phyloP scores from a whole-genome alignment of 2,797 vertebrate species.

The Thaleichthys pacificus region DNA sequence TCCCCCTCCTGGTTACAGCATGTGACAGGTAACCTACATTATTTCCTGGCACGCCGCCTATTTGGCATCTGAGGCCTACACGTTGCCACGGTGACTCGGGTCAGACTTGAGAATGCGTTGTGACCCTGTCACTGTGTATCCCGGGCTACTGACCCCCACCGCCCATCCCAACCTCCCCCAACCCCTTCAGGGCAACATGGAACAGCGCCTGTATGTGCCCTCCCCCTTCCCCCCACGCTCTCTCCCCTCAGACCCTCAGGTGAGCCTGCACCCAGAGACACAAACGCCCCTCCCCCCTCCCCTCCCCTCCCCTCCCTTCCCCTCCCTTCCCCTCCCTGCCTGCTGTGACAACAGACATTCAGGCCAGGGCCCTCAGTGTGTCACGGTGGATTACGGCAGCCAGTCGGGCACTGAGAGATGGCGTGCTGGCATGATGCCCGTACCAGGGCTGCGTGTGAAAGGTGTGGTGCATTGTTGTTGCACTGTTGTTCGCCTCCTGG shows the following conservation, averaged over 20 bases:
- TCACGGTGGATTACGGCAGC: slow-evolving; percentile 5
- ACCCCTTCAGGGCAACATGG: background rate
- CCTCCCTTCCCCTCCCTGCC: background rate
- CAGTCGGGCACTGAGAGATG: background rate
- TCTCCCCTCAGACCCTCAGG: background rate
- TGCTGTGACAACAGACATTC: slow-evolving; percentile 14
- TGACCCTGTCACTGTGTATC: background rate
- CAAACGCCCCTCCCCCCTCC: too few species aligned
- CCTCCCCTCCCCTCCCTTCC: too few species aligned
- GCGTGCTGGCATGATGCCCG: background rate
- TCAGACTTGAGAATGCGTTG: background rate
- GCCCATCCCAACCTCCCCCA: background rate
- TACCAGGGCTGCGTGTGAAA: background rate
- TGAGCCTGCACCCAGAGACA: background rate
- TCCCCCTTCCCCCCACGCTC: background rate
- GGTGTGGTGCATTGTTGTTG: background rate
- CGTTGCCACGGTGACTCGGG: background rate
- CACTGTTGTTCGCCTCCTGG: background rate
- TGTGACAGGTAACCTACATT: slow-evolving; percentile 18
- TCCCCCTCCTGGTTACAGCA: background rate
- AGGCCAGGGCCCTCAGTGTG: slow-evolving; percentile 4
- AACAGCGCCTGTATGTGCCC: background rate
- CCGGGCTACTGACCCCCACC: background rate
- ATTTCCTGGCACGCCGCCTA: slow-evolving; percentile 9
- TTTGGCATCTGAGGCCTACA: background rate